Base-by-base conservation (phyloP, 2,113 vertebrate species). In the Philantomba maxwellii region DNA sequence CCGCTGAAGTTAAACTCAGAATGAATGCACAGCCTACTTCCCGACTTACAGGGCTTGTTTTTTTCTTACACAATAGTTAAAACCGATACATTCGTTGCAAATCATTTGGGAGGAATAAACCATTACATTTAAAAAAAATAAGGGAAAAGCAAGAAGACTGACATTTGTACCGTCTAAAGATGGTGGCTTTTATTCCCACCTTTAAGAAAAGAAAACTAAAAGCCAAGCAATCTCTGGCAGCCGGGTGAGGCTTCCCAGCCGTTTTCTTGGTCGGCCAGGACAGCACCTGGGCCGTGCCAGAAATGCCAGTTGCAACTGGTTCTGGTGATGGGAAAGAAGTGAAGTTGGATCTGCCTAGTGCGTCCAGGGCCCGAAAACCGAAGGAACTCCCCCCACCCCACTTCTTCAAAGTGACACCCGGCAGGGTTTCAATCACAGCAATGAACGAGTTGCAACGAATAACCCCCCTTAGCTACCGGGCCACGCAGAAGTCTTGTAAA, bases 401-500 rank as follows among this genome's bases (percentile, higher is more conserved):
- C 64, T 94, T 90, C 28, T 55, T 70, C 64, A 82, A 66, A 94
- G 91, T 85, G 95, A 94, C 85, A 96, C 85, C 53, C 14, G 13
- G 10, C 90, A 93, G 91, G 53, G 73, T 96, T 82, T 82, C 78
- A 82, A 82, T 82, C 96, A 96, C 95, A 0, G 97, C 97, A 70
- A 80, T 66, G 95, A 73, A 97, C 13, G 49, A 83, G 57, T 49
- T 92, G 80, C 87, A 70, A 17, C 0, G 57, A 73, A 33, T 58
- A 62, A 86, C 43, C 87, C 81, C 39, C 89, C 70, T 89, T 30
- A 95, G 98, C 96, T 96, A 81, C 96, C 28, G 93, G 97, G 97
- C 94, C 98, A 64, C 98, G 97, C 98, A 94, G 93, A 73, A 98
- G 98, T 97, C 98, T 98, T 97, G 49, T 98, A 98, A 98, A 98